These are phyloP conservation scores for Prionailurus bengalensis DNA, from an alignment of 2,113 vertebrate genomes.

Conservation along the genomic window DNA sequence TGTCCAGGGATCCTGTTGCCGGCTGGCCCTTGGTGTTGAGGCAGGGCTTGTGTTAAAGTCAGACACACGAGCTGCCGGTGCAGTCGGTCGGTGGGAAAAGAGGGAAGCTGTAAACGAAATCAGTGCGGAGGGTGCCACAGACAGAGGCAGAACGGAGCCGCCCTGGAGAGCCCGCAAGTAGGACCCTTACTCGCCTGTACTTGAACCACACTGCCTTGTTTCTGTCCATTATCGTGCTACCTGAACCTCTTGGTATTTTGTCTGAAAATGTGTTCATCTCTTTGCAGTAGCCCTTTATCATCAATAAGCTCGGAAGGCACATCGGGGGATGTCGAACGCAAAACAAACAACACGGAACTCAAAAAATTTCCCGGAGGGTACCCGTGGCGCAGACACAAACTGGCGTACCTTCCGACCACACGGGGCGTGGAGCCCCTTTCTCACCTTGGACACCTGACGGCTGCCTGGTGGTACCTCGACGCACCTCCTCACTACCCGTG, in stretches of 20 bases:
- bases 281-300: background rate
- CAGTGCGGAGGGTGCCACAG: accelerated
- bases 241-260: background rate
- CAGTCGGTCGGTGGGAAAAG: background rate
- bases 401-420: accelerated
- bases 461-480: accelerated
- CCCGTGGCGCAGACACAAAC: background rate
- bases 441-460: accelerated
- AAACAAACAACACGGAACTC: background rate
- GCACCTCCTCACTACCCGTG: accelerated
- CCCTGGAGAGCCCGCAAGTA: accelerated
- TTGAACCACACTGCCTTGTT: accelerated
- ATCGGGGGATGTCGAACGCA: background rate
- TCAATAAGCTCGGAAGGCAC: background rate
- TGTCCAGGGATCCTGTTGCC: background rate
- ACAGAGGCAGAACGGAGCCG: no score
- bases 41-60: background rate
- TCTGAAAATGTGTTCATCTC: background rate
- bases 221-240: background rate
- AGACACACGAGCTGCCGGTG: background rate
- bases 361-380: background rate
- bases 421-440: accelerated
- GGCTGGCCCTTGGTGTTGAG: background rate
- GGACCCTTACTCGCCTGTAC: accelerated
- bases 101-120: background rate